Percentiles rank a stretch among this genome's conserved stretches.
Conservation (phyloP, 1,140 invertebrate genomes). For the Laupala kohalensis region DNA sequence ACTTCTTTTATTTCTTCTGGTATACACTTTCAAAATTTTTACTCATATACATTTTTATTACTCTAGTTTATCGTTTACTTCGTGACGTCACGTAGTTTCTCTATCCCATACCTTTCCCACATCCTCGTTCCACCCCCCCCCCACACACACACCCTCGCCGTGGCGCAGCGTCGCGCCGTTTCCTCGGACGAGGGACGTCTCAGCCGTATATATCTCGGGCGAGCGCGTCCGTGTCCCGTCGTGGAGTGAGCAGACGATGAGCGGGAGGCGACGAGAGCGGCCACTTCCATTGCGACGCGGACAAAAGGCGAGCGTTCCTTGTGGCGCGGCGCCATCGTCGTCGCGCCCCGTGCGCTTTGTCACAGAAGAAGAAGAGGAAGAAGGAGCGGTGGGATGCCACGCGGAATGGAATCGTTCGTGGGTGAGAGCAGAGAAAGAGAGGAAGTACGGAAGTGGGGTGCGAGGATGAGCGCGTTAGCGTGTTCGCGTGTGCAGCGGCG, state of each 20-base stretch:
- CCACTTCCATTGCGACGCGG: background rate
- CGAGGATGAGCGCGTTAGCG: background rate
- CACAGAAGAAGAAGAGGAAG: too few species aligned
- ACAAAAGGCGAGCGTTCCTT: background rate
- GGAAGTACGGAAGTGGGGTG: background rate
- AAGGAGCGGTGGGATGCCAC: too few species aligned
- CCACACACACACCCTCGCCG: background rate
- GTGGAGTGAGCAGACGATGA: too few species aligned
- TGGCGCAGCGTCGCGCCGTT: background rate
- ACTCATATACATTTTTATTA: too few species aligned
- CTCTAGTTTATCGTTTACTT: too few species aligned
- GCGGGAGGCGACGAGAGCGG: too few species aligned
- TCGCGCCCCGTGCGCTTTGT: background rate
- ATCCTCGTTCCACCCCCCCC: background rate
- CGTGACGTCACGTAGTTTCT: too few species aligned
- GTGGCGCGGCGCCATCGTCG: background rate
- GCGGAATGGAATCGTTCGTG: background rate
- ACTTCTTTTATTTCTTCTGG: too few species aligned
- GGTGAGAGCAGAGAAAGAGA: background rate
- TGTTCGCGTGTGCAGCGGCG: background rate
- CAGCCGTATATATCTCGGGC: background rate
- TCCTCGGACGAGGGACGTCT: too few species aligned
- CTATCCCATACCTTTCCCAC: background rate
- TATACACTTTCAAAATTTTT: too few species aligned
- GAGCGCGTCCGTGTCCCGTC: background rate